Percentiles rank a stretch among this genome's conserved stretches.
Evolutionary conservation across 2,888 invertebrate genomes (phyloP).

Genomic region (Diaphora mendica): DNA sequence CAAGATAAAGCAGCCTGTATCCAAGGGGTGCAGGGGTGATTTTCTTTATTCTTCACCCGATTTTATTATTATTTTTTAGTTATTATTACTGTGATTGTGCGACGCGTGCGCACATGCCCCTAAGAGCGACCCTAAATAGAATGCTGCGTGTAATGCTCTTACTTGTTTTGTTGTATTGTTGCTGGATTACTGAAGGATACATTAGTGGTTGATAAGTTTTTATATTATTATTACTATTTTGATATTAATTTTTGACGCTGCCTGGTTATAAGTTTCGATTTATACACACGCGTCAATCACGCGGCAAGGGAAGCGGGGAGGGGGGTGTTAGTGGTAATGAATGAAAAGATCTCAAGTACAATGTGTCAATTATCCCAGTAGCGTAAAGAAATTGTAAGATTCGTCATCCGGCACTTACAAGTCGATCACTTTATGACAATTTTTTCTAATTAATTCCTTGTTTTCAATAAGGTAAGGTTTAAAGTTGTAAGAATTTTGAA

Average conservation of each 20-base stretch:
- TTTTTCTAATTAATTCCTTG: not conserved
- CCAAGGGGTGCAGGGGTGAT: constrained; percentile 83
- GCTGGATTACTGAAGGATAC: constrained; percentile 79
- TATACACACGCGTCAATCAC: not conserved
- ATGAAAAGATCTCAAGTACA: constrained; percentile 25
- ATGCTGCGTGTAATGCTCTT: constrained; percentile 75
- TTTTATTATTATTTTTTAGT: constrained; percentile 87
- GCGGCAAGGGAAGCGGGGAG: not conserved
- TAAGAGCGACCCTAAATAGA: constrained; percentile 70
- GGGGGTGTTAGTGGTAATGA: not conserved
- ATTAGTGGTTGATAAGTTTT: constrained; percentile 68
- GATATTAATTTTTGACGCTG: constrained; percentile 16
- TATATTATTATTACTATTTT: constrained; percentile 59
- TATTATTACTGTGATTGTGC: constrained; percentile 85
- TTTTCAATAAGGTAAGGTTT: constrained; percentile 1
- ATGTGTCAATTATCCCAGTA: constrained; percentile 45
- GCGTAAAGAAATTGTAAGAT: constrained; percentile 31
- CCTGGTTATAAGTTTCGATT: not conserved
- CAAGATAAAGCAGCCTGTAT: constrained; percentile 77
- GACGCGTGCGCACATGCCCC: constrained; percentile 85
- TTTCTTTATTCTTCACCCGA: constrained; percentile 86
- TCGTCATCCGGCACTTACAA: constrained; percentile 47
- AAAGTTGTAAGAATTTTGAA: constrained; percentile 12
- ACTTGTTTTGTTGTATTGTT: constrained; percentile 78
- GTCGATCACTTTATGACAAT: constrained; percentile 33